phyloP scores from a whole-genome alignment of 2,888 invertebrate species.

The Philonicus albiceps region DNA sequence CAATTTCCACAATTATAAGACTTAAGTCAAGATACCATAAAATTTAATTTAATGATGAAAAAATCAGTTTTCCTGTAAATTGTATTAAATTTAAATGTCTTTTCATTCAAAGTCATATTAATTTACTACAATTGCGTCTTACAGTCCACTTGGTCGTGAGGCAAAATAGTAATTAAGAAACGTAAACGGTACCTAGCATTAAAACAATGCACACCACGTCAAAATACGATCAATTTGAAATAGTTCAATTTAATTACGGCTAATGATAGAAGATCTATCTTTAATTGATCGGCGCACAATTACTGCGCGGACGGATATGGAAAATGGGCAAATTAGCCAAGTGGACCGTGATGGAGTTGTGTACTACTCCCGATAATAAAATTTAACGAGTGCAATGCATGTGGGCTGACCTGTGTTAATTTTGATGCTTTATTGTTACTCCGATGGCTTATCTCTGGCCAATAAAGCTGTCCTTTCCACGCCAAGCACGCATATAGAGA shows the following conservation, averaged over 20 bases:
- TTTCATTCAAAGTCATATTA: not conserved
- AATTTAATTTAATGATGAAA: too few relatives aligned
- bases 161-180: not conserved
- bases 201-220: not conserved
- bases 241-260: constrained; percentile 25
- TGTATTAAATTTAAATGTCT: not conserved
- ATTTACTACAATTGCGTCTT: not conserved
- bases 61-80: too few relatives aligned
- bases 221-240: not conserved
- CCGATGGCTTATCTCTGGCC: not conserved
- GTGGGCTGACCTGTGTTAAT: not conserved
- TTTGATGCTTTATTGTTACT: not conserved
- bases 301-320: not conserved
- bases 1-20: too few relatives aligned
- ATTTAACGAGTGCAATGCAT: not conserved
- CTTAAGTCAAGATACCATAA: too few relatives aligned
- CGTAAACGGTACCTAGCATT: not conserved
- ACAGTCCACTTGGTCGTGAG: not conserved
- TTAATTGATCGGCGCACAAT: constrained; percentile 20
- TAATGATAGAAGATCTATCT: constrained; percentile 22
- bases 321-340: constrained; percentile 16
- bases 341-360: not conserved
- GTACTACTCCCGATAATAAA: not conserved
- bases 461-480: not conserved
- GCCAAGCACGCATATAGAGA: not conserved